Base-by-base conservation (phyloP, 1,140 invertebrate genomes). In the Apis florea region DNA sequence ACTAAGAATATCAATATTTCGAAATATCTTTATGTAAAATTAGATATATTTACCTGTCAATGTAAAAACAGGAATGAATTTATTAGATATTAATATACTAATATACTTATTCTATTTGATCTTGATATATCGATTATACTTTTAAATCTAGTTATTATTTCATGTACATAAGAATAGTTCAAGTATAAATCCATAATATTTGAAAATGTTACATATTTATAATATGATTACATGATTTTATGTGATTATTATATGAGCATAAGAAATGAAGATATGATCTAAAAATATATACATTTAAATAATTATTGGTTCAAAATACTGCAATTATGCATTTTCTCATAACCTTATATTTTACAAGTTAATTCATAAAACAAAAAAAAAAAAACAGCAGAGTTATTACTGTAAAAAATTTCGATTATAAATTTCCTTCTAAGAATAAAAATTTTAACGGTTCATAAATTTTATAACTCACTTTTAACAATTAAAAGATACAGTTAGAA, bases 111-210 rank as follows among this genome's bases (percentile, higher is more conserved):
- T 68, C 63, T 73, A 83, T 53, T 72, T 31, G 67, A 66, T 73
- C 77, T 72, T 78, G 67, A 79, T 83, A 83, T 67, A 78, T 24
- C 19, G 8, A 68, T 61, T 47, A 61, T 80, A 73, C 69, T 79
- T 80, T 79, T 83, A 79, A 67, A 58, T 68, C 53, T 79, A 79
- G 68, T 68, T 79, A 72, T 24, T 79, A 79, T 67, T 77, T 68
- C 63, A 24, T 83, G 82, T 83, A 83, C 53, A 83, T 83, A 83
- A 73, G 53, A 64, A 83, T 79, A 79, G 59, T 73, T 73, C 63
- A 73, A 15, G 40, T 49, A n/a, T 83, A 70, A 79, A 54, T 83
- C 69, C 47, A 47, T 70, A 47, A 58, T 17, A 61, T 68, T 83
- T 54, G 61, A 11, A 77, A 64, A 73, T 83, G 76, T 79, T 83